A percentile compares a stretch with the other conserved stretches of the same genome.
Conservation (phyloP, 2,888 invertebrate species). For the Oegoconia quadripuncta region DNA sequence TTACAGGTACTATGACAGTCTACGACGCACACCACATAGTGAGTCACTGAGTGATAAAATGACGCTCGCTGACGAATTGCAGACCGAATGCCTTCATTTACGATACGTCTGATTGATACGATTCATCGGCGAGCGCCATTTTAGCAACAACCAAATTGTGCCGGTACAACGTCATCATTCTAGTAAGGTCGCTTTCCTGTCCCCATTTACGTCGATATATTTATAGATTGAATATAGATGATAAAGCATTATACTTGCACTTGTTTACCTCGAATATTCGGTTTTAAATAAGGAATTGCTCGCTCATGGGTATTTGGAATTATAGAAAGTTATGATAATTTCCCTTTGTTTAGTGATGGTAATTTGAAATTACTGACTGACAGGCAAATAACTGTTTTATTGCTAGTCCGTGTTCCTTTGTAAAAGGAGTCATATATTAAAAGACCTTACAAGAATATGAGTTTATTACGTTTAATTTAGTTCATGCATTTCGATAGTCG, state of each 20-base stretch:
- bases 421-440: too few relatives aligned
- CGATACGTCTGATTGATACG: slow-evolving; percentile 11
- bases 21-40: slow-evolving; percentile 63
- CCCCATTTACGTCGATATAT: slow-evolving; percentile 28
- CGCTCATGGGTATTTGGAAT: too few relatives aligned
- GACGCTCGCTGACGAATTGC: slow-evolving; percentile 46
- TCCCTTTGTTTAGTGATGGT: too few relatives aligned
- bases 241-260: neutral
- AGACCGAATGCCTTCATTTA: neutral
- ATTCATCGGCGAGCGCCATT: slow-evolving; percentile 38
- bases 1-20: slow-evolving; percentile 73
- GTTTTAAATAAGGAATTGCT: too few relatives aligned
- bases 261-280: too few relatives aligned
- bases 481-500: too few relatives aligned
- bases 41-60: slow-evolving; percentile 60
- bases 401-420: too few relatives aligned
- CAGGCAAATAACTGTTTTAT: too few relatives aligned
- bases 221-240: neutral
- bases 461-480: too few relatives aligned
- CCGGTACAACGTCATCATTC: slow-evolving; percentile 27
- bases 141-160: slow-evolving; percentile 31
- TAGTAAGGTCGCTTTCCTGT: slow-evolving; percentile 41
- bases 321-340: too few relatives aligned
- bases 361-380: too few relatives aligned
- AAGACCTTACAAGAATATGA: too few relatives aligned